phyloP scores from a whole-genome alignment of 2,888 invertebrate genomes.

The Rhingia campestris region DNA sequence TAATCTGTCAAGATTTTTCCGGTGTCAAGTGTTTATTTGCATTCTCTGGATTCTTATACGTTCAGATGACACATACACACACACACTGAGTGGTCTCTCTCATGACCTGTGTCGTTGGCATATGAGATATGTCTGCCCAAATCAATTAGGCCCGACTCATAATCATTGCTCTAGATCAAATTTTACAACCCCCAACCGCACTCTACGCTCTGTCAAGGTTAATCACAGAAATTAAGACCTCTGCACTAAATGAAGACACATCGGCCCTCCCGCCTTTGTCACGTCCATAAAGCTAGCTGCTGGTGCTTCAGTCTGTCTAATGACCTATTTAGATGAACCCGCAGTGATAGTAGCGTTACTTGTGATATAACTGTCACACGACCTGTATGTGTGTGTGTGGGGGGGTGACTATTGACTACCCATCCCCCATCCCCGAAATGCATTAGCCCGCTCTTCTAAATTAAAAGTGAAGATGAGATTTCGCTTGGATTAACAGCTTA shows the following conservation, averaged over 20 bases:
- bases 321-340: conserved; percentile 68
- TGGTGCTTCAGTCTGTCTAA: conserved; percentile 35
- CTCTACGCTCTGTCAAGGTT: conserved; percentile 65
- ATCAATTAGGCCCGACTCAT: conserved; percentile 54
- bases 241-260: conserved; percentile 11
- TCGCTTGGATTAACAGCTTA: conserved; percentile 62
- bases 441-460: conserved; percentile 36
- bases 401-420: background rate
- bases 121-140: conserved; percentile 22
- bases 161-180: conserved; percentile 24
- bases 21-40: conserved; percentile 63
- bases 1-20: conserved; percentile 72
- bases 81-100: background rate
- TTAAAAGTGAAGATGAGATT: conserved; percentile 64
- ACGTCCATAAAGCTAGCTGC: background rate
- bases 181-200: background rate
- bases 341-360: conserved; percentile 34
- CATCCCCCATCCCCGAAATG: conserved; percentile 4
- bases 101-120: background rate
- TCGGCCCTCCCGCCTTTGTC: background rate
- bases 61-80: too few relatives aligned
- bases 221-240: conserved; percentile 57
- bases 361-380: conserved; percentile 64
- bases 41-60: conserved; percentile 8
- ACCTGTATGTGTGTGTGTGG: conserved; percentile 10